Evolutionary conservation across 2,797 vertebrate genomes (phyloP).

Genomic region (Taeniopygia guttata): DNA sequence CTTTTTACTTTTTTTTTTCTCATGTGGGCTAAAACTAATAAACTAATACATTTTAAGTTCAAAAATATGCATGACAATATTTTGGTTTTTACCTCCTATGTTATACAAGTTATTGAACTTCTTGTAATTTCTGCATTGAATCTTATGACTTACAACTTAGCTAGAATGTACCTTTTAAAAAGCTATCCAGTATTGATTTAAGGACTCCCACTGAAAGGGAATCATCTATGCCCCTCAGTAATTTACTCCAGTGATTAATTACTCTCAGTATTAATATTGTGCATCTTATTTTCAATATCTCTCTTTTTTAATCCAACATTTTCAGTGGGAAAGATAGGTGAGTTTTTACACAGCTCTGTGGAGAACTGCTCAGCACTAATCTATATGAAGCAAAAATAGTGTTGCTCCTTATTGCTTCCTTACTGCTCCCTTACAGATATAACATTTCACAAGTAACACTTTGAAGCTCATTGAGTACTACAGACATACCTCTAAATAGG

Average conservation of each 20-base stretch:
- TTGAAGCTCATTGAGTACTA: not conserved
- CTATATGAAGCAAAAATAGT: not conserved
- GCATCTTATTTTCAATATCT: not conserved
- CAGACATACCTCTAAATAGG: not conserved
- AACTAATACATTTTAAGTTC: not conserved
- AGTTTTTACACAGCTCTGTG: not conserved
- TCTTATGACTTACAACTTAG: not conserved
- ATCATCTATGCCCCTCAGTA: not conserved
- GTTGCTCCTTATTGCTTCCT: not conserved
- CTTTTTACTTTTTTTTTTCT: not conserved
- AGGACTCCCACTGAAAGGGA: not conserved
- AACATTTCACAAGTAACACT: not conserved
- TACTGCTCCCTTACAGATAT: not conserved
- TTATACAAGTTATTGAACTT: not conserved
- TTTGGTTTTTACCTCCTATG: not conserved
- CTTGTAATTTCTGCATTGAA: not conserved
- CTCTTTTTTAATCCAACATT: not conserved
- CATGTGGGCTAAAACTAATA: not conserved
- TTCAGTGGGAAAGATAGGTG: not conserved
- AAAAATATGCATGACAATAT: not conserved
- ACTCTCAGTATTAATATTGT: not conserved
- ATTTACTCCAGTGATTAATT: constrained; percentile 23
- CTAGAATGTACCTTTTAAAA: not conserved
- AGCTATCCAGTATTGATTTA: not conserved
- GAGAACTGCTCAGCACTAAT: not conserved